A percentile compares a stretch with the other conserved stretches of the same genome.
Evolutionary conservation across 2,797 vertebrate genomes (phyloP).

Genomic region (Phylloscopus collybita): DNA sequence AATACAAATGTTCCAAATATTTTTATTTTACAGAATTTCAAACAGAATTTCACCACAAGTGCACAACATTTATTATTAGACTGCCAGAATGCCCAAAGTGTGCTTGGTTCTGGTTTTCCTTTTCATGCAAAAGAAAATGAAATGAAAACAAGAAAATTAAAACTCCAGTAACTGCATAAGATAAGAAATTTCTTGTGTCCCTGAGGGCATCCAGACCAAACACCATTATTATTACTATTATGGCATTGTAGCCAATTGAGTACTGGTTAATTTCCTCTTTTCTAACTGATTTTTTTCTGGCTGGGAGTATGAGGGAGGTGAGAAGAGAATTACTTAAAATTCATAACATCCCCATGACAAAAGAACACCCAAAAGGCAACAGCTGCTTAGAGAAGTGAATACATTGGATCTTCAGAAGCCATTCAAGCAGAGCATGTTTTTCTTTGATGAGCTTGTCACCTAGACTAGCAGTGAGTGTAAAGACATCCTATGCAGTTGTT

Average conservation of each 20-base stretch:
- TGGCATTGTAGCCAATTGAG: background rate
- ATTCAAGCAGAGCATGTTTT: background rate
- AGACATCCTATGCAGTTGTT: background rate
- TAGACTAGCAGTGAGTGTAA: background rate
- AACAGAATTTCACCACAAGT: background rate
- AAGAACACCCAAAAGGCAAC: conserved; percentile 17
- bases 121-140: background rate
- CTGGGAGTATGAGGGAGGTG: background rate
- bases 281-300: background rate
- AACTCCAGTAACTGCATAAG: background rate
- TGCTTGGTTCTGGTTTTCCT: background rate
- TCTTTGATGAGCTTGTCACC: background rate
- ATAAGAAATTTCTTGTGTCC: conserved; percentile 15
- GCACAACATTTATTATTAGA: background rate
- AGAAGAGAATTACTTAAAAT: conserved; percentile 8
- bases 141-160: conserved; percentile 30
- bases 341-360: background rate
- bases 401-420: background rate
- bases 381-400: conserved; percentile 25
- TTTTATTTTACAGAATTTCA: background rate
- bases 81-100: background rate
- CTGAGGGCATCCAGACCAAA: background rate
- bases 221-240: background rate
- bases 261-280: background rate
- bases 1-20: background rate